Percentiles rank a stretch among this genome's conserved stretches.
These are phyloP conservation scores for Calidris pygmaea DNA, from an alignment of 2,113 vertebrate species.

Conservation along the genomic window DNA sequence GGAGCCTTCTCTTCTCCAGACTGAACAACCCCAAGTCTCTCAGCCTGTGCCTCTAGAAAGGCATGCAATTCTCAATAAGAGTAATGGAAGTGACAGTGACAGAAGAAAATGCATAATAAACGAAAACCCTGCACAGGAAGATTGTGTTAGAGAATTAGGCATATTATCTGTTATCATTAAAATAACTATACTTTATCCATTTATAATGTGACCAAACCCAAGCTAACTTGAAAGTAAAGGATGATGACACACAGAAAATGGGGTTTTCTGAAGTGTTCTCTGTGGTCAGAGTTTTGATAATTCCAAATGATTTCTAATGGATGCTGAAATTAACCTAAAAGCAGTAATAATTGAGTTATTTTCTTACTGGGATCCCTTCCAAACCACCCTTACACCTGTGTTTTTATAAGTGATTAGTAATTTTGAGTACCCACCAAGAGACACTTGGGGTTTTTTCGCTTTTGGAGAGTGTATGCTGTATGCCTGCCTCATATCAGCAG, in stretches of 20 bases:
- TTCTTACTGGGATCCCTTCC: not conserved
- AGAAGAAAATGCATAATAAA: not conserved
- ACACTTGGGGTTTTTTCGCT: not conserved
- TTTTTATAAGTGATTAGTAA: not conserved
- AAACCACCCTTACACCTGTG: not conserved
- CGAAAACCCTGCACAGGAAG: not conserved
- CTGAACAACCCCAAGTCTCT: not conserved
- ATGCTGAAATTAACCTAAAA: not conserved
- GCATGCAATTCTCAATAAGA: not conserved
- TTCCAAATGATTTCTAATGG: not conserved
- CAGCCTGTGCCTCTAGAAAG: not conserved
- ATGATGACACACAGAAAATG: not conserved
- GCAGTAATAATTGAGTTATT: not conserved
- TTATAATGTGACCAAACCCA: not conserved
- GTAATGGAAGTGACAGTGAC: not conserved
- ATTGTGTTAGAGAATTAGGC: not conserved
- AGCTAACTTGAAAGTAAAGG: not conserved
- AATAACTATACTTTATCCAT: not conserved
- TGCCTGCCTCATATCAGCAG: not conserved
- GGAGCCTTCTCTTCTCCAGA: not conserved
- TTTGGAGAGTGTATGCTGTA: not conserved
- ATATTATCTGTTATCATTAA: constrained; percentile 23
- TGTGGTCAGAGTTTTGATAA: not conserved
- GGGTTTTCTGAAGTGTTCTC: not conserved
- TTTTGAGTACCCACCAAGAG: not conserved